Evolutionary conservation across 2,113 vertebrate species (phyloP), one percentile per base, ranked within the genome.

Genomic region (Myrmecophaga tridactyla): DNA sequence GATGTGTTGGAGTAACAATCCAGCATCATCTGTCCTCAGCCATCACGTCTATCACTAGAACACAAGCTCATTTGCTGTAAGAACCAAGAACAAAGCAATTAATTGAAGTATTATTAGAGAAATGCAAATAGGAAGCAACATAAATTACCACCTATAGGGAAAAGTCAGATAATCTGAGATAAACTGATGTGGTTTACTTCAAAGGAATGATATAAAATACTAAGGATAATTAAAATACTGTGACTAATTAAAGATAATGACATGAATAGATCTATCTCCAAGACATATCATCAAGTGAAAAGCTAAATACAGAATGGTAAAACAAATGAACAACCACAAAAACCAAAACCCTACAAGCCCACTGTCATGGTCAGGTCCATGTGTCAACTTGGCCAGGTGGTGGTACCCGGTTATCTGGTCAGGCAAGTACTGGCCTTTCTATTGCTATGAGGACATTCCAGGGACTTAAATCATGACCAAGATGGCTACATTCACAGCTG

Each of bases 31-130:
- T 46, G 36, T 25, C 73, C 36, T 17, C 1, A 0, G 7, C 0
- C 15, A 0, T 13, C 63, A 0, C 27, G 8, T 58, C 53, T 15
- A 2, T 39, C 23, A 1, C 13, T 8, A 10, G 36, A 23, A 15
- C 1, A 1, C 0, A 3, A 15, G 11, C 25, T 48, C 36, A 0
- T 60, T 34, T 31, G 20, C 77, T 5, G 0, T 0, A 6, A 62
- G 56, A 69, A 41, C 48, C 9, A 43, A 76, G 69, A 73, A 25
- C 67, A 14, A 3, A 65, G 65, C 39, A 41, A 53, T 25, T 70
- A 36, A 4, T 15, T 69, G 41, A 53, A 34, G 8, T 21, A 7
- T 60, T 51, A 53, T 48, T 31, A 70, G 63, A 76, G 41, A 60
- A 86, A 15, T 6, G 20, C 46, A 51, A 83, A 78, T 43, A 72